phyloP scores from a whole-genome alignment of 2,113 vertebrate species.

The Pluvianellus socialis region DNA sequence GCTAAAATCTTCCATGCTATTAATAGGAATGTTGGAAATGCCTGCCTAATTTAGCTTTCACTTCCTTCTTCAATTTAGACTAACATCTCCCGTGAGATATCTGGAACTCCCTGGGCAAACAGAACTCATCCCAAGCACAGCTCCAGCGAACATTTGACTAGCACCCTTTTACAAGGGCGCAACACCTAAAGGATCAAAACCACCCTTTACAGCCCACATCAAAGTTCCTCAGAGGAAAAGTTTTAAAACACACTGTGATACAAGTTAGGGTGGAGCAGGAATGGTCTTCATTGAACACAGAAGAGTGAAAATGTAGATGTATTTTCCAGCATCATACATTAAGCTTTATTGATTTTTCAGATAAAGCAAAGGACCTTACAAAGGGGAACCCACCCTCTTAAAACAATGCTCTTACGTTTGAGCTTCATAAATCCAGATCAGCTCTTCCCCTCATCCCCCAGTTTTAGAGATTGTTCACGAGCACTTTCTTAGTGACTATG shows the following conservation, averaged over 20 bases:
- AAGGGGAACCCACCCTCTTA: neutral
- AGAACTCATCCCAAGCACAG: neutral
- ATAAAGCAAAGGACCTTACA: neutral
- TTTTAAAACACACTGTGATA: neutral
- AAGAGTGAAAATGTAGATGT: neutral
- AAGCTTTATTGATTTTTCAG: neutral
- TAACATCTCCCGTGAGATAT: constrained; percentile 6
- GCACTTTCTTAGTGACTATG: neutral
- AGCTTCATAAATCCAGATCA: neutral
- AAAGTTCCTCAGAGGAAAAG: neutral
- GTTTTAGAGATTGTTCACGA: neutral
- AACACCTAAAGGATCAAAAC: neutral
- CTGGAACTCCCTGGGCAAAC: neutral
- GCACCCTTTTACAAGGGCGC: neutral
- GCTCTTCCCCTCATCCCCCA: neutral
- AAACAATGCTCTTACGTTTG: accelerated
- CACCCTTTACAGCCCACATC: neutral
- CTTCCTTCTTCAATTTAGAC: constrained; percentile 43
- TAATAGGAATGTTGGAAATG: constrained; percentile 41
- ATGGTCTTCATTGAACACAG: neutral
- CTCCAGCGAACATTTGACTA: neutral
- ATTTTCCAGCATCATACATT: neutral
- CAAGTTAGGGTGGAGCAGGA: neutral
- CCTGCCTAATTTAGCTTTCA: constrained; percentile 49
- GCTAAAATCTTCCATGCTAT: constrained; percentile 37